Evolutionary conservation across 2,888 invertebrate species (phyloP).

Genomic region (Steromphala cineraria): DNA sequence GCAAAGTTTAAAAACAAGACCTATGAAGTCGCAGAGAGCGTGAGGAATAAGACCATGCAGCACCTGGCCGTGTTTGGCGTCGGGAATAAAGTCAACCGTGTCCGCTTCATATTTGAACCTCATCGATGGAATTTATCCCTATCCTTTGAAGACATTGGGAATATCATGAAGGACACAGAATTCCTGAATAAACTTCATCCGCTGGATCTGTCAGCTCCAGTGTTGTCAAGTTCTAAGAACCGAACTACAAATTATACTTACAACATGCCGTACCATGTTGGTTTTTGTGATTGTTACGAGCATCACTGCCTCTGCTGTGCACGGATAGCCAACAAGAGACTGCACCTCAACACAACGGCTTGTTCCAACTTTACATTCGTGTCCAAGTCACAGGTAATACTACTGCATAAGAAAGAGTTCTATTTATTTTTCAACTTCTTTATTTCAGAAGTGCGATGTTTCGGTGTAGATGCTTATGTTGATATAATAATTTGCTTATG

Average conservation of each 20-base stretch:
- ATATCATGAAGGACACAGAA: slow-evolving; percentile 66
- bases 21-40: slow-evolving; percentile 49
- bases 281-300: slow-evolving; percentile 64
- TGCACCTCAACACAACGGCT: slow-evolving; percentile 59
- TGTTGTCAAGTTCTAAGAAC: slow-evolving; percentile 37
- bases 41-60: slow-evolving; percentile 66
- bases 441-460: too few relatives aligned
- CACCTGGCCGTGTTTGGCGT: slow-evolving; percentile 63
- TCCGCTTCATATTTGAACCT: slow-evolving; percentile 52
- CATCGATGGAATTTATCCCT: slow-evolving; percentile 57
- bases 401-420: too few relatives aligned
- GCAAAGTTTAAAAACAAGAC: slow-evolving; percentile 59
- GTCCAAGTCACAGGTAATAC: slow-evolving; percentile 66
- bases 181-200: slow-evolving; percentile 59
- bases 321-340: slow-evolving; percentile 51
- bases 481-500: too few relatives aligned
- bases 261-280: slow-evolving; percentile 48
- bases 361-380: slow-evolving; percentile 65
- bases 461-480: too few relatives aligned
- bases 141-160: slow-evolving; percentile 61
- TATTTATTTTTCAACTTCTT: too few relatives aligned
- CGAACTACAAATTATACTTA: slow-evolving; percentile 42
- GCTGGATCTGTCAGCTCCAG: slow-evolving; percentile 39
- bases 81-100: slow-evolving; percentile 45
- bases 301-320: slow-evolving; percentile 66